Evolutionary conservation across 2,113 vertebrate genomes (phyloP).

Genomic region (Urocolius indicus): DNA sequence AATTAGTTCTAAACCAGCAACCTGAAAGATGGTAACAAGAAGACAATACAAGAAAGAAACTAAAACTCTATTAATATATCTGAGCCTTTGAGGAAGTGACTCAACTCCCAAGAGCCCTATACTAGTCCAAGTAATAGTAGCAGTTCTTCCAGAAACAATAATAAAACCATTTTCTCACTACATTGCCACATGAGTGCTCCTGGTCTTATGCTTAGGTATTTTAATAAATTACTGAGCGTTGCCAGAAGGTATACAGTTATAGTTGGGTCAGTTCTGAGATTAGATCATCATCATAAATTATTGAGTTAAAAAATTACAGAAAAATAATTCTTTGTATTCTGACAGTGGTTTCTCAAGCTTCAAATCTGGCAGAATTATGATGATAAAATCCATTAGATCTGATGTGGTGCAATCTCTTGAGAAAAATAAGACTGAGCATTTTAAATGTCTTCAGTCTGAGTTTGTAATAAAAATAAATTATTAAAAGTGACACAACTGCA

Average conservation of each 20-base stretch:
- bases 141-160: constrained; percentile 43
- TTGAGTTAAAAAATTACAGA: constrained; percentile 29
- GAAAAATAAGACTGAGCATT: neutral
- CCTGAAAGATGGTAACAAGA: neutral
- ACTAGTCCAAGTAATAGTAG: neutral
- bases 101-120: constrained; percentile 28
- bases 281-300: constrained; percentile 55
- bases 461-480: neutral
- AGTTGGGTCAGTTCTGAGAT: constrained; percentile 15
- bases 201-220: constrained; percentile 24
- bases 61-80: constrained; percentile 4
- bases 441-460: neutral
- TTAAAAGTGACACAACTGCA: neutral
- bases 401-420: neutral
- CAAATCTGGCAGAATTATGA: neutral
- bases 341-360: neutral
- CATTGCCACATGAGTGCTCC: constrained; percentile 17
- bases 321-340: constrained; percentile 33
- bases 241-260: constrained; percentile 42
- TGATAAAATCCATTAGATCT: constrained; percentile 1
- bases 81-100: constrained; percentile 28
- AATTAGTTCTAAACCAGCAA: neutral
- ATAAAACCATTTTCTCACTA: constrained; percentile 27
- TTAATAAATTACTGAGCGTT: constrained; percentile 55
- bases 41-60: neutral